Conservation (phyloP, 1,140 invertebrate genomes). For the Atopsyche davidsoni region DNA sequence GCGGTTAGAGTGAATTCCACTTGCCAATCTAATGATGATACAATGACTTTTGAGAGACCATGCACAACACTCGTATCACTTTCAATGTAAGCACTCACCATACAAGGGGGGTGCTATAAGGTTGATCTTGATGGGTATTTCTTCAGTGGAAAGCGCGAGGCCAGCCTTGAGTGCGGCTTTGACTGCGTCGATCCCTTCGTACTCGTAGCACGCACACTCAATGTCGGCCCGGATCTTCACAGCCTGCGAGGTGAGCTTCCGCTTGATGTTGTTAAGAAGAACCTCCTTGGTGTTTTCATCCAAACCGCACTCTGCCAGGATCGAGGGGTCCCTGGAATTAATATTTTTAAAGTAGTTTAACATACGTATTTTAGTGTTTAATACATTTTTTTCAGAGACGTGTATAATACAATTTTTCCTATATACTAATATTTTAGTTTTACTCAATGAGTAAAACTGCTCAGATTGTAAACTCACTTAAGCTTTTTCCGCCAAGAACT, state of each 20-base stretch:
- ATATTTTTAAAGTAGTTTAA: background rate
- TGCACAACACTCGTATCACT: too few relatives aligned
- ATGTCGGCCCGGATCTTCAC: conserved; percentile 98
- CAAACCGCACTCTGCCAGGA: conserved; percentile 93
- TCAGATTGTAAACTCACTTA: too few relatives aligned
- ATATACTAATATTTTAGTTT: too few relatives aligned
- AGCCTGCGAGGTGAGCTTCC: conserved; percentile 95
- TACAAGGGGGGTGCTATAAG: conserved; percentile 97
- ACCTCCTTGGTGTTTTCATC: conserved; percentile 90
- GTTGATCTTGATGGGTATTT: conserved; percentile 97
- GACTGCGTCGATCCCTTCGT: conserved; percentile 98
- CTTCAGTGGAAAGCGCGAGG: conserved; percentile 84
- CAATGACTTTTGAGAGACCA: too few relatives aligned
- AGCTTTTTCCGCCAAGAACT: too few relatives aligned
- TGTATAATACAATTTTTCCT: too few relatives aligned
- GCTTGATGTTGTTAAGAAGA: conserved; percentile 89
- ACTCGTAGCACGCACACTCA: conserved; percentile 97
- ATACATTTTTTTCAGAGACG: too few relatives aligned
- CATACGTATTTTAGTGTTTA: too few relatives aligned
- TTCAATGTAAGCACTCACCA: conserved; percentile 50
- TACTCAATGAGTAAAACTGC: too few relatives aligned
- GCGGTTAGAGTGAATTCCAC: too few relatives aligned
- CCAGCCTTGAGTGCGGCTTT: conserved; percentile 90
- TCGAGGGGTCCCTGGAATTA: conserved; percentile 75
- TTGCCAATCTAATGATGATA: too few relatives aligned